Evolutionary conservation across 2,113 vertebrate species (phyloP).

Genomic region (Gavia stellata): DNA sequence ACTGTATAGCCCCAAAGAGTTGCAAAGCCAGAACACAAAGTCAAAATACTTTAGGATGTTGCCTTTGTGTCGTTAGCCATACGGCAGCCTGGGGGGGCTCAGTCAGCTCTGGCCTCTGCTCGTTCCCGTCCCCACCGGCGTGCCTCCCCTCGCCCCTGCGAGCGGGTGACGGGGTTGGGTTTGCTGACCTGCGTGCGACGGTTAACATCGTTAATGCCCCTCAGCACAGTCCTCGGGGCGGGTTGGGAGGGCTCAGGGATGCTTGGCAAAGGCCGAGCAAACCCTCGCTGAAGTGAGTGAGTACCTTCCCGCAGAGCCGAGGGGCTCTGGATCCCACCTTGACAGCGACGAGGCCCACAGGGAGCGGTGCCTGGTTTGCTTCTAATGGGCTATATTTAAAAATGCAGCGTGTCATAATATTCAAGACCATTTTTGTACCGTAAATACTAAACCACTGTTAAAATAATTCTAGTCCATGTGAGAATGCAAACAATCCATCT

Average conservation of each 20-base stretch:
- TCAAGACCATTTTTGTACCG: background rate
- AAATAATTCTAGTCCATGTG: background rate
- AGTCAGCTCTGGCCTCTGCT: background rate
- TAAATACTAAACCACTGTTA: background rate
- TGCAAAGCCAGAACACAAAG: rapidly evolving
- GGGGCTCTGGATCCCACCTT: background rate
- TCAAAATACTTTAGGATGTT: rapidly evolving
- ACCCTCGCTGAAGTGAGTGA: background rate
- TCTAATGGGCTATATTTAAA: background rate
- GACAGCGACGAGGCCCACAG: rapidly evolving
- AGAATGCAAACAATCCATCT: background rate
- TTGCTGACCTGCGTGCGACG: background rate
- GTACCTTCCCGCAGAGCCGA: rapidly evolving
- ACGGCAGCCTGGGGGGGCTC: background rate
- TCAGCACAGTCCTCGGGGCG: rapidly evolving
- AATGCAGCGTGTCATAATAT: background rate
- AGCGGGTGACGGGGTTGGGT: background rate
- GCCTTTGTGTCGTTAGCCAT: too few species aligned
- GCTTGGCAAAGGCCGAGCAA: background rate
- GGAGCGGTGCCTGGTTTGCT: background rate
- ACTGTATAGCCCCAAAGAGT: rapidly evolving
- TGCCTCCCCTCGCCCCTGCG: background rate
- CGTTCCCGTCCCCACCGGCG: rapidly evolving
- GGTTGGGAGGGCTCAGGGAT: background rate
- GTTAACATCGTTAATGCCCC: rapidly evolving